Percentiles rank a stretch among this genome's conserved stretches.
phyloP scores from a whole-genome alignment of 2,113 vertebrate species.

The Phrynosoma platyrhinos region DNA sequence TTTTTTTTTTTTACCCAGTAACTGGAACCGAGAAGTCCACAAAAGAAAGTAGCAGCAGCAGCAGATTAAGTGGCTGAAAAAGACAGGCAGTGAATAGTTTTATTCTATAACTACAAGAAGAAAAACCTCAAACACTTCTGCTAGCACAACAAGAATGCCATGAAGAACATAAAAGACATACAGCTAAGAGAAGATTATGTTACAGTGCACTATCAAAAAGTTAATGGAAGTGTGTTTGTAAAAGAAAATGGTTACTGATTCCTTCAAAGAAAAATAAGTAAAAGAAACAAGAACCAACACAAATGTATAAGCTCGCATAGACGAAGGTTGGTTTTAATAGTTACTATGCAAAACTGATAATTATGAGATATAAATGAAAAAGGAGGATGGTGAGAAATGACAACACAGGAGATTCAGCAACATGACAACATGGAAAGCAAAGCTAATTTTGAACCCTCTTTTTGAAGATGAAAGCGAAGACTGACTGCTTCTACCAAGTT shows the following conservation, averaged over 20 bases:
- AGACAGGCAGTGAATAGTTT: slow-evolving; percentile 54
- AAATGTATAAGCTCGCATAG: not conserved
- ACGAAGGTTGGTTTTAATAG: not conserved
- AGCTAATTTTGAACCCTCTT: not conserved
- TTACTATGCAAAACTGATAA: slow-evolving; percentile 1
- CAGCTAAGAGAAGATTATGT: slow-evolving; percentile 23
- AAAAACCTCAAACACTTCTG: slow-evolving; percentile 5
- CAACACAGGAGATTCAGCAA: not conserved
- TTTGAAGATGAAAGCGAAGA: not conserved
- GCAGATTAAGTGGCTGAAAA: slow-evolving; percentile 44
- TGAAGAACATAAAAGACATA: slow-evolving; percentile 31
- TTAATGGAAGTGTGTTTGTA: not conserved
- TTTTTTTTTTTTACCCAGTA: slow-evolving; percentile 32
- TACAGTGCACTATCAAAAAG: not conserved
- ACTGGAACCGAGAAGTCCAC: slow-evolving; percentile 46
- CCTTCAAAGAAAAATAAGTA: slow-evolving; percentile 17
- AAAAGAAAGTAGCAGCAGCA: slow-evolving; percentile 31
- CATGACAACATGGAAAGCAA: slow-evolving; percentile 15
- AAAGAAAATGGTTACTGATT: not conserved
- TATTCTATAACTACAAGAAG: slow-evolving; percentile 51
- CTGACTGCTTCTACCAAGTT: not conserved
- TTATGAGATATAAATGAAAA: not conserved
- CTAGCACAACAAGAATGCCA: slow-evolving; percentile 29
- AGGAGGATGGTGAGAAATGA: not conserved
- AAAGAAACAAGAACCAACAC: not conserved